Base-by-base conservation (phyloP, 2,888 invertebrate species). In the Lycocerus yunnanus region DNA sequence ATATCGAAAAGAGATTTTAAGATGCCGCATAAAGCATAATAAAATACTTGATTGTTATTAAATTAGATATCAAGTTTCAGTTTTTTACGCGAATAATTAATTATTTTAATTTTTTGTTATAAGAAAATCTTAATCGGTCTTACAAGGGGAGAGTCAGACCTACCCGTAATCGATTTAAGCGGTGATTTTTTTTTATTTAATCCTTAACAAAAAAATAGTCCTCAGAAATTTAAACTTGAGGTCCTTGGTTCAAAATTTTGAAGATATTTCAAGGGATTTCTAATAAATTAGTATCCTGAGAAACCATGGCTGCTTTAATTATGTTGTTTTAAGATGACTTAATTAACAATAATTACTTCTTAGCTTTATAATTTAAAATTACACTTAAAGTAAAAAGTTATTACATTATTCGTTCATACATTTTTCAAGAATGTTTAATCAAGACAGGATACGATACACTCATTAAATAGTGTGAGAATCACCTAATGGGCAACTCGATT, bases 391-490 rank as follows among this genome's bases (percentile, higher is more conserved):
- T 43, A 43, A 43, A 43, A 43, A 43, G n/a, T 43, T 43, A 43
- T 43, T n/a, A 43, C 43, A 43, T 43, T 43, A 43, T n/a, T 43
- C 43, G 6, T 20, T 15, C 20, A 63, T 14, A 63, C 18, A 18
- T 18, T 63, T 63, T 63, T 63, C 13, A 27, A 63, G 61, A 18
- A n/a, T 18, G 20, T 15, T 63, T 63, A 63, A 63, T 63, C 18
- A 20, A 63, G 20, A 63, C 61, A 63, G 61, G 61, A 63, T 63
- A 63, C 61, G 71, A 72, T 69, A 66, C 59, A 66, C 65, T 71
- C 68, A 66, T 75, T 75, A 69, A 71, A 63, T 60, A 75, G 72
- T 75, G 75, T 70, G 72, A 72, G 70, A 75, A 75, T 72, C 67
- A 75, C 71, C 71, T 68, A 68, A 60, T 69, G 72, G 73, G 73